These are phyloP conservation scores for Sylvilagus bachmani DNA, from an alignment of 2,113 vertebrate species.

Conservation along the genomic window DNA sequence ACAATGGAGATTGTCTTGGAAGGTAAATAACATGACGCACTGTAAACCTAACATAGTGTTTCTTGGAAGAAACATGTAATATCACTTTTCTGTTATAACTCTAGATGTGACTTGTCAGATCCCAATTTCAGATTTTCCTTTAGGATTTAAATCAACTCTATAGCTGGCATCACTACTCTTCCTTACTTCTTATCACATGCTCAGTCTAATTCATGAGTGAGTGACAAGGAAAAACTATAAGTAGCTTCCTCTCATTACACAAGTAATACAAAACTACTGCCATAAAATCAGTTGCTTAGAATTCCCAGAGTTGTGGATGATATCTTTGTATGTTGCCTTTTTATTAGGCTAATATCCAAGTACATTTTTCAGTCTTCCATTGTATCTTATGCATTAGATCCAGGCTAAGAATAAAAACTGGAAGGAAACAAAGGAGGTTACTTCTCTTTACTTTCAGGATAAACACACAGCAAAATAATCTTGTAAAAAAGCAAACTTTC, in stretches of 20 bases:
- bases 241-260: neutral
- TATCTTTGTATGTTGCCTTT: neutral
- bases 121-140: neutral
- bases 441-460: neutral
- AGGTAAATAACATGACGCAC: neutral
- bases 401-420: neutral
- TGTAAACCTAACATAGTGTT: neutral
- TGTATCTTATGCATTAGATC: neutral
- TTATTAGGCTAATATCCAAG: neutral
- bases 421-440: fast-evolving
- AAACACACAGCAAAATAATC: neutral
- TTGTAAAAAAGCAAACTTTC: neutral
- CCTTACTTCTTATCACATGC: neutral
- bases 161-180: neutral
- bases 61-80: neutral
- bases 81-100: neutral
- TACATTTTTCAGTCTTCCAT: neutral
- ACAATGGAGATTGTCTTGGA: neutral
- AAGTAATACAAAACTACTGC: neutral
- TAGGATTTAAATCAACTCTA: neutral
- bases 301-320: neutral
- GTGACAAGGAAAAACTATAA: neutral
- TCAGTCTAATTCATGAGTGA: neutral
- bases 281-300: neutral
- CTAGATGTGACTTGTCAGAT: neutral